Evolutionary conservation across 2,888 invertebrate species (phyloP).

Genomic region (Dusona sp.): DNA sequence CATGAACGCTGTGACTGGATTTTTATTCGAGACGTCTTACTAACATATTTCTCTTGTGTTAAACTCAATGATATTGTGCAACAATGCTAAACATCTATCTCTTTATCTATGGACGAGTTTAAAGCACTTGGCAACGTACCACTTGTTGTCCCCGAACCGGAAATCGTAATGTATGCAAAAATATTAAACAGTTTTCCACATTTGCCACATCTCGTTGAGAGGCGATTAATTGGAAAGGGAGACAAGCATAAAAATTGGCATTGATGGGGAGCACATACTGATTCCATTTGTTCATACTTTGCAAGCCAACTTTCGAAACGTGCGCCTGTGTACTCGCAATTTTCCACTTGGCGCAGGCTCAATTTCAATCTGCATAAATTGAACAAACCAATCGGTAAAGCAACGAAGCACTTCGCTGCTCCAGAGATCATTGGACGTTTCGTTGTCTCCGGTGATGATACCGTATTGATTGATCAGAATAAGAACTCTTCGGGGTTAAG

Average conservation of each 20-base stretch:
- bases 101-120: background rate
- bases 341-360: background rate
- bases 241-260: background rate
- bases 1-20: slow-evolving; percentile 46
- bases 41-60: background rate
- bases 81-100: background rate
- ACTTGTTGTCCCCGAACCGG: background rate
- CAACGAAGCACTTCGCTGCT: background rate
- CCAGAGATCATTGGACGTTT: too few species aligned
- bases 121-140: background rate
- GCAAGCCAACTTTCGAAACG: background rate
- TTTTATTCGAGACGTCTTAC: slow-evolving; percentile 10
- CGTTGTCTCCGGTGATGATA: too few species aligned
- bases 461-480: too few species aligned
- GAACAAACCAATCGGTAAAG: background rate
- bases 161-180: background rate
- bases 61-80: background rate
- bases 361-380: background rate
- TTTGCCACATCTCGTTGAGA: background rate
- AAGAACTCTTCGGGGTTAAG: too few species aligned
- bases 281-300: background rate
- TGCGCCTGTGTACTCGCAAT: background rate
- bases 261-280: background rate
- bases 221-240: background rate
- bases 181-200: background rate